Evolutionary conservation across 2,797 vertebrate genomes (phyloP).

Genomic region (Paedocypris micromegethes): DNA sequence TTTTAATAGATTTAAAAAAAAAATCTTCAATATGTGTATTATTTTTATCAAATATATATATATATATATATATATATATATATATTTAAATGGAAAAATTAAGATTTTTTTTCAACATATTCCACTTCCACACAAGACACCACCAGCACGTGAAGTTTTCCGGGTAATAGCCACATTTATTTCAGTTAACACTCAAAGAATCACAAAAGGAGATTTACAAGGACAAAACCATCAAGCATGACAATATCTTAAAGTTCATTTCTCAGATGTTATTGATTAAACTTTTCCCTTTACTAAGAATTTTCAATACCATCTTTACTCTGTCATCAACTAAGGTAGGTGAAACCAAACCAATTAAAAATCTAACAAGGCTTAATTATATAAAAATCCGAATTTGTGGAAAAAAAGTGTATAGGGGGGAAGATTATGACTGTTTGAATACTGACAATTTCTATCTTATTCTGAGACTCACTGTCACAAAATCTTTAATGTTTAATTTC

Average conservation of each 20-base stretch:
- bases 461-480: slow-evolving; percentile 71
- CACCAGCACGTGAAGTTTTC: too few relatives aligned
- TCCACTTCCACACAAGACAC: too few relatives aligned
- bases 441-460: slow-evolving; percentile 77
- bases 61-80: too few relatives aligned
- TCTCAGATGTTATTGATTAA: slow-evolving; percentile 71
- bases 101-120: too few relatives aligned
- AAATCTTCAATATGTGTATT: too few relatives aligned
- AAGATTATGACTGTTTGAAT: slow-evolving; percentile 72
- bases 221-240: slow-evolving; percentile 66
- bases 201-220: slow-evolving; percentile 49
- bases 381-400: slow-evolving; percentile 79
- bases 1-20: too few relatives aligned
- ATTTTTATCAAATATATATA: too few relatives aligned
- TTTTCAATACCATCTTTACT: slow-evolving; percentile 74
- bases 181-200: background rate
- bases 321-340: slow-evolving; percentile 73
- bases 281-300: slow-evolving; percentile 59
- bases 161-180: too few relatives aligned
- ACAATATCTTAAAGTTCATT: slow-evolving; percentile 66
- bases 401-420: slow-evolving; percentile 63
- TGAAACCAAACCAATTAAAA: slow-evolving; percentile 90
- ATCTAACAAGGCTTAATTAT: slow-evolving; percentile 95
- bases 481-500: too few relatives aligned
- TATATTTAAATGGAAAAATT: too few relatives aligned